These are phyloP conservation scores for Sinohyriopsis cumingii DNA, from an alignment of 2,888 invertebrate species.

Conservation along the genomic window DNA sequence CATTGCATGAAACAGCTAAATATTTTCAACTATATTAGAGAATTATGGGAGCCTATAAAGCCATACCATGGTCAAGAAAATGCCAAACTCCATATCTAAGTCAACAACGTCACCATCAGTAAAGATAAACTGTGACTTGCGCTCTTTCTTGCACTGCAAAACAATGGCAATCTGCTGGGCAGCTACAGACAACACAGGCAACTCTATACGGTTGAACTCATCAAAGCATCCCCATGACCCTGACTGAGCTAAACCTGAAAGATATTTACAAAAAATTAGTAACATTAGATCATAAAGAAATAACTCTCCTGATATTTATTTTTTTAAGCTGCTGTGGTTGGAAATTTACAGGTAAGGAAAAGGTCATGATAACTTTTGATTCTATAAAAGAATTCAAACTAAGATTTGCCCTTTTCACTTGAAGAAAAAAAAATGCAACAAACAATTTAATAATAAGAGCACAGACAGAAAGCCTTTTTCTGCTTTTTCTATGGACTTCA, in stretches of 20 bases:
- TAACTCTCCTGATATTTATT: no score
- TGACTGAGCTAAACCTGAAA: conserved; percentile 87
- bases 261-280: neutral
- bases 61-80: conserved; percentile 95
- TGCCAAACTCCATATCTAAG: conserved; percentile 96
- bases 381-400: neutral
- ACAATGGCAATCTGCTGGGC: conserved; percentile 97
- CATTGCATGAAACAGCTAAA: no score
- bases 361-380: no score
- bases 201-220: conserved; percentile 93
- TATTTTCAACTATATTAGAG: no score
- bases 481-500: no score
- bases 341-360: no score
- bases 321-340: no score
- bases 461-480: no score
- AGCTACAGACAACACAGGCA: conserved; percentile 94
- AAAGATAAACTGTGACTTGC: conserved; percentile 90
- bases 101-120: conserved; percentile 95
- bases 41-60: no score
- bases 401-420: neutral
- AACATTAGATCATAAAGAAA: neutral
- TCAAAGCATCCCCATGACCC: conserved; percentile 99
- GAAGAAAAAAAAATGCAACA: neutral
- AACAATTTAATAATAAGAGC: no score
- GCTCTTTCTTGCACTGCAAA: conserved; percentile 92